Evolutionary conservation across 2,113 vertebrate genomes (phyloP).

Genomic region (Patagioenas fasciata): DNA sequence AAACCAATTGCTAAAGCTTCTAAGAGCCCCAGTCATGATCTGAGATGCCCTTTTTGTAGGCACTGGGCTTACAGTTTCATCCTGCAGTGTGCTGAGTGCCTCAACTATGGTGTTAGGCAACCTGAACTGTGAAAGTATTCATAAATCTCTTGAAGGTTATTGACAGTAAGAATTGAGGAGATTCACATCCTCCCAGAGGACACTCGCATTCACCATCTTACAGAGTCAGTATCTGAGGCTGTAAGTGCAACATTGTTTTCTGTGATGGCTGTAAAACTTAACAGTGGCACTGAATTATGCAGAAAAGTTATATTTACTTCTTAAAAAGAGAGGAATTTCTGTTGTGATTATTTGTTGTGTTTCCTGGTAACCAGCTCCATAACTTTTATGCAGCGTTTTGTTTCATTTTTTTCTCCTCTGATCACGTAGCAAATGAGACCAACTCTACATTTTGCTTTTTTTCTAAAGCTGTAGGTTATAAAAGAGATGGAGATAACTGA

Average conservation of each 20-base stretch:
- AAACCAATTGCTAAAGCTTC: neutral
- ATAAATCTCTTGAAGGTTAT: neutral
- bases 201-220: neutral
- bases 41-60: neutral
- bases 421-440: neutral
- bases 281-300: neutral
- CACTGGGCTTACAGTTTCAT: neutral
- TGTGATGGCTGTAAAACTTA: neutral
- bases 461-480: neutral
- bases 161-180: neutral
- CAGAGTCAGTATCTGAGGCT: neutral
- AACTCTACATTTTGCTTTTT: neutral
- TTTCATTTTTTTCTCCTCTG: neutral
- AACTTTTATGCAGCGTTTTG: neutral
- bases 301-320: neutral
- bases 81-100: neutral
- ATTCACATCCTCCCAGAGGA: neutral
- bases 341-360: neutral
- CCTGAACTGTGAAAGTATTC: neutral
- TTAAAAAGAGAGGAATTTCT: neutral
- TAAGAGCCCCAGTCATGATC: neutral
- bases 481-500: neutral
- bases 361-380: neutral
- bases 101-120: neutral
- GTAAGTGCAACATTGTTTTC: neutral